Base-by-base conservation (phyloP, 2,888 invertebrate species). In the Caenorhabditis sulstoni region DNA sequence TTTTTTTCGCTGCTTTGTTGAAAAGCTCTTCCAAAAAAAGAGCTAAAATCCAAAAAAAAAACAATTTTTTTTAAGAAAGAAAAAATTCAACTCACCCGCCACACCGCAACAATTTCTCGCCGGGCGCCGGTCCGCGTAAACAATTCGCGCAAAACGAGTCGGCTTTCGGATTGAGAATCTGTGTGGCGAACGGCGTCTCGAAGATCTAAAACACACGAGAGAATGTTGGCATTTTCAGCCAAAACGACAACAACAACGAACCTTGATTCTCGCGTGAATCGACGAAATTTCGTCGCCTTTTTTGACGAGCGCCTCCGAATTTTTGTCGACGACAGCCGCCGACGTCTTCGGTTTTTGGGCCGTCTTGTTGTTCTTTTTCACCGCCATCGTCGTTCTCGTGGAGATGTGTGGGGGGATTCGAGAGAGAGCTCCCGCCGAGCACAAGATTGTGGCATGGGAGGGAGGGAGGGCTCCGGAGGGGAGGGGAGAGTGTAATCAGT, bases 71-170 rank as follows among this genome's bases (percentile, higher is more conserved):
- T 29, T 29, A 29, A 29, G 7, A 29, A 29, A 29, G 3, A 3
- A 29, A 29, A 29, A 29, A n/a, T n/a, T n/a, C n/a, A 3, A 49
- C 61, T 35, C 47, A 83, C 83, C 81, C 80, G 3, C 83, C 78
- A 68, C 90, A 90, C 12, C 80, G 76, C 23, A 82, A 65, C n/a
- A 90, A 82, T 29, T 87, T 87, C 49, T 79, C 79, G 8, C 75
- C 83, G 11, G 62, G 55, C 50, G 70, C 57, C 0, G 89, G 85
- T 11, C 78, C 67, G 14, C 87, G 61, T 39, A 90, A 71, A 61
- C 89, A 89, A 22, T 87, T 75, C 1, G 89, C 89, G 78, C 89
- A 89, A 57, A 81, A 89, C 18, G 70, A 68, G 9, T 81, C 81
- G 18, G 84, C 83, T 53, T 81, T 76, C 9, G 79, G 65, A 57